Percentiles rank a stretch among this genome's conserved stretches.
phyloP scores from a whole-genome alignment of 2,888 invertebrate genomes.

The Acanthococcus lagerstroemiae region DNA sequence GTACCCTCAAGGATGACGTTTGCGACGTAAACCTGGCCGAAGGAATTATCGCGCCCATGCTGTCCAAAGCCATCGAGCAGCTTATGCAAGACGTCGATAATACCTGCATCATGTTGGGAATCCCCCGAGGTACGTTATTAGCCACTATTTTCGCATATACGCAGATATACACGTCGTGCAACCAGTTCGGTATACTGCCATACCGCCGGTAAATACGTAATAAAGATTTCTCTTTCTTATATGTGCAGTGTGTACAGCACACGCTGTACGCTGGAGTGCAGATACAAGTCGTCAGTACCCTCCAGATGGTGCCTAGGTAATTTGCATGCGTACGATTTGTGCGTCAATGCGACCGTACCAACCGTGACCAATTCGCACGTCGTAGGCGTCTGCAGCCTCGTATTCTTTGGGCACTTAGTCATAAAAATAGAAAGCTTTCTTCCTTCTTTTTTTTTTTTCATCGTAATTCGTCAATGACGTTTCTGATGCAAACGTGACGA shows the following conservation, averaged over 20 bases:
- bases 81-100: conserved; percentile 74
- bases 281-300: too few relatives aligned
- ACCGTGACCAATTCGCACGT: too few relatives aligned
- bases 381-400: too few relatives aligned
- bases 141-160: background rate
- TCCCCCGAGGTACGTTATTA: conserved; percentile 67
- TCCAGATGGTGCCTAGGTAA: background rate
- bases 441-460: conserved; percentile 30
- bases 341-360: too few relatives aligned
- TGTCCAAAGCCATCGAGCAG: conserved; percentile 76
- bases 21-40: conserved; percentile 52
- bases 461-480: too few relatives aligned
- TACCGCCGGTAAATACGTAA: background rate
- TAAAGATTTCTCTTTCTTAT: background rate
- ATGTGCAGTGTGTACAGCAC: background rate
- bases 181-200: background rate
- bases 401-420: background rate
- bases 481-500: too few relatives aligned
- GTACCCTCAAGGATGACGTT: conserved; percentile 38
- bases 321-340: too few relatives aligned
- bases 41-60: conserved; percentile 61
- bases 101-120: conserved; percentile 73
- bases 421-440: conserved; percentile 1
- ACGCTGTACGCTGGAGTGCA: background rate
- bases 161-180: background rate